These are phyloP conservation scores for Paraplagusia blochii DNA, from an alignment of 2,113 vertebrate species.

Conservation along the genomic window DNA sequence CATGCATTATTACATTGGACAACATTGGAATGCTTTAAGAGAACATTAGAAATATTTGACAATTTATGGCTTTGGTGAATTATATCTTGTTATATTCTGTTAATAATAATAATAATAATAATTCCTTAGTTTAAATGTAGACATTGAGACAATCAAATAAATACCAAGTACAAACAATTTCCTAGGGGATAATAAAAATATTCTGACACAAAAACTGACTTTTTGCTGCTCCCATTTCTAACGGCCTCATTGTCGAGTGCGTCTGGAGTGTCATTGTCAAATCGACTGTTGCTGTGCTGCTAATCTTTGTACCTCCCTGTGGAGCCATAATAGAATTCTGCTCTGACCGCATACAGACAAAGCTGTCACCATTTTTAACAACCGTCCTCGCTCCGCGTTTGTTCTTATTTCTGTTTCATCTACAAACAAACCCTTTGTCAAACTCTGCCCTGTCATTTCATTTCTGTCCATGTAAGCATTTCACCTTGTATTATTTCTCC, in stretches of 20 bases:
- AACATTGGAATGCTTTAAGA: too few species aligned
- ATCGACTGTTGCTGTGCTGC: neutral
- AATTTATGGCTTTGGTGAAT: too few species aligned
- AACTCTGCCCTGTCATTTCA: conserved; percentile 8
- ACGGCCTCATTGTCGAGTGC: neutral
- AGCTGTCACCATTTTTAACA: conserved; percentile 4
- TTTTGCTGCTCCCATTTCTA: neutral
- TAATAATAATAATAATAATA: too few species aligned
- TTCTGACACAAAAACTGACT: too few species aligned
- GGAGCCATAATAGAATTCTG: neutral
- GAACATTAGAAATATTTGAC: too few species aligned
- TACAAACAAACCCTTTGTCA: neutral
- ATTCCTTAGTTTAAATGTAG: too few species aligned
- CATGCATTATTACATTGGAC: too few species aligned
- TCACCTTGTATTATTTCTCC: neutral
- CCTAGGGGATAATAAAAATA: too few species aligned
- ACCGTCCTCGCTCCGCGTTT: neutral
- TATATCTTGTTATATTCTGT: too few species aligned
- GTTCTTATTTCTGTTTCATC: neutral
- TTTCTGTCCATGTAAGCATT: neutral
- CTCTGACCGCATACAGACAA: neutral
- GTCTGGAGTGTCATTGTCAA: conserved; percentile 1
- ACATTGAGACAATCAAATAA: too few species aligned
- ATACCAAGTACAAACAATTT: too few species aligned
- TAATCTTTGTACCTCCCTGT: conserved; percentile 2